Conservation (phyloP, 2,797 vertebrate genomes). For the Gymnothorax javanicus region DNA sequence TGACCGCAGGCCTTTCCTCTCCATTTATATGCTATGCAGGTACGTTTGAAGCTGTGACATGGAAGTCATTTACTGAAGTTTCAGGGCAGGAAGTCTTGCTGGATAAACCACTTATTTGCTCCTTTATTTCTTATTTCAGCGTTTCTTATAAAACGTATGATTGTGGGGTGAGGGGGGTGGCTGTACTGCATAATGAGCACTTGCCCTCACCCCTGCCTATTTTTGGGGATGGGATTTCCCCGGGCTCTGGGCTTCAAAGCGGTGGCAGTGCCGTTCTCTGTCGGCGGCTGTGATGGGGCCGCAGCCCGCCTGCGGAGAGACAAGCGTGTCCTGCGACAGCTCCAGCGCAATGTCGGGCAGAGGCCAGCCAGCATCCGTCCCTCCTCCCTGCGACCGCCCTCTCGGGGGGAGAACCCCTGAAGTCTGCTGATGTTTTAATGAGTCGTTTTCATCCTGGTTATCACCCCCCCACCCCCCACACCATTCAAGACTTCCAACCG, state of each 20-base stretch:
- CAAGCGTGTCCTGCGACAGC: background rate
- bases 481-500: slow-evolving; percentile 53
- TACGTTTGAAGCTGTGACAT: slow-evolving; percentile 67
- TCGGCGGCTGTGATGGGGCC: slow-evolving; percentile 72
- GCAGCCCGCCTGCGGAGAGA: slow-evolving; percentile 62
- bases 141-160: slow-evolving; percentile 46
- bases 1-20: slow-evolving; percentile 44
- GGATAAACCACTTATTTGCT: slow-evolving; percentile 48
- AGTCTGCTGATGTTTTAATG: background rate
- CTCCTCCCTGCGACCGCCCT: background rate
- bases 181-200: slow-evolving; percentile 15
- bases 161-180: slow-evolving; percentile 56
- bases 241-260: slow-evolving; percentile 63
- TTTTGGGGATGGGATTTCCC: slow-evolving; percentile 68
- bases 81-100: slow-evolving; percentile 66
- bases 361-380: slow-evolving; percentile 17
- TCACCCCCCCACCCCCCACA: background rate
- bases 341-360: slow-evolving; percentile 60
- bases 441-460: background rate
- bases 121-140: slow-evolving; percentile 31
- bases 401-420: background rate
- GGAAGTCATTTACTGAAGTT: slow-evolving; percentile 75
- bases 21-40: slow-evolving; percentile 48
- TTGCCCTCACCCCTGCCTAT: slow-evolving; percentile 59
- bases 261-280: slow-evolving; percentile 73